A percentile compares a stretch with the other conserved stretches of the same genome.
Conservation (phyloP, 2,888 invertebrate genomes). For the Microctonus brassicae region DNA sequence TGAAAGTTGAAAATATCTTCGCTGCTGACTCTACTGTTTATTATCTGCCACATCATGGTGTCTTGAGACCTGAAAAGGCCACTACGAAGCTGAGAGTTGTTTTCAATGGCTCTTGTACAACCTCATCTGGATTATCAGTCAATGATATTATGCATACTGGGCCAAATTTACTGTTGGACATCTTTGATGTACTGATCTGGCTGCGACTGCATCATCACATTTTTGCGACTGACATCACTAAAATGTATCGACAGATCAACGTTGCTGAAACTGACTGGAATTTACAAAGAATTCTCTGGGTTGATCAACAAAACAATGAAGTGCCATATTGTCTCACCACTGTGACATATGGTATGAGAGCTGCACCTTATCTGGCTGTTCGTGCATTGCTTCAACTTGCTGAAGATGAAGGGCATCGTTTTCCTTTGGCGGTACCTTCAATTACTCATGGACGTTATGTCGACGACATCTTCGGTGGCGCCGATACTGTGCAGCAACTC, state of each 20-base stretch:
- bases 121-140: conserved; percentile 6
- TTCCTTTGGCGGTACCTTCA: conserved; percentile 24
- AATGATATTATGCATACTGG: conserved; percentile 22
- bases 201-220: no score
- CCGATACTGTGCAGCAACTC: not conserved
- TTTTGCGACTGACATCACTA: conserved; percentile 21
- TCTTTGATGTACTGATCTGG: no score
- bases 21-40: not conserved
- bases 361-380: no score
- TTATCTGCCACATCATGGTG: conserved; percentile 11
- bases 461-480: not conserved
- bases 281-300: conserved; percentile 30
- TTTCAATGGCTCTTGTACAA: conserved; percentile 25
- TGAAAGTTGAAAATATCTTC: not conserved
- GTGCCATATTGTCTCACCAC: not conserved
- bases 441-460: not conserved
- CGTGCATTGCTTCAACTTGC: conserved; percentile 6
- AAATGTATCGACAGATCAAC: conserved; percentile 27
- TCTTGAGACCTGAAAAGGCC: not conserved
- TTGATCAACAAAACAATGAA: not conserved
- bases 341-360: no score
- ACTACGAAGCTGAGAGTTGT: conserved; percentile 26
- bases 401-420: conserved; percentile 31
- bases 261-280: conserved; percentile 22
- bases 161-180: not conserved